Percentiles rank a stretch among this genome's conserved stretches.
Conservation (phyloP, 2,888 invertebrate genomes). For the Campoplex capitator region DNA sequence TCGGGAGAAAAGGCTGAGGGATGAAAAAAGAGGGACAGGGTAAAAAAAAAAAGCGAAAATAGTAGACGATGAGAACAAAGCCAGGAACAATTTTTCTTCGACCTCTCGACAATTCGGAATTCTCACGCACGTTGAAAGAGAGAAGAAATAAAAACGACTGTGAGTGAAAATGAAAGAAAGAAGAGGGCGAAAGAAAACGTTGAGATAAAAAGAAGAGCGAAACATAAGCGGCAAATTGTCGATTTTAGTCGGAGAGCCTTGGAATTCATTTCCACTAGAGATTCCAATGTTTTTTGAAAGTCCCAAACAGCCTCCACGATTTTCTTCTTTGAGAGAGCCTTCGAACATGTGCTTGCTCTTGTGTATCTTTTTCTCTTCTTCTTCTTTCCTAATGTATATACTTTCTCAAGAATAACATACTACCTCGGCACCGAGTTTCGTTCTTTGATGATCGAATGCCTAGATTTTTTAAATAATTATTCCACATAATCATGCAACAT, state of each 20-base stretch:
- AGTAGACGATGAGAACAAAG: conserved; percentile 54
- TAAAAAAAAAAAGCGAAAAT: conserved; percentile 23
- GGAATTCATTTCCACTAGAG: conserved; percentile 63
- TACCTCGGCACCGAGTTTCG: conserved; percentile 44
- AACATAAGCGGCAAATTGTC: conserved; percentile 61
- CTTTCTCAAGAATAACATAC: conserved; percentile 43
- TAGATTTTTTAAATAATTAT: conserved; percentile 1
- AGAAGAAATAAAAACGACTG: conserved; percentile 11
- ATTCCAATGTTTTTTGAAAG: conserved; percentile 66
- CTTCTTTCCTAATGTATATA: neutral
- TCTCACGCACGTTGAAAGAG: conserved; percentile 28
- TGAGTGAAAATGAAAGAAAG: conserved; percentile 1
- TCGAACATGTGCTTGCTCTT: conserved; percentile 43
- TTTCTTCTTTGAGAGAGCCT: conserved; percentile 21
- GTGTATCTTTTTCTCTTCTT: neutral
- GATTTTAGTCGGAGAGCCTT: conserved; percentile 52
- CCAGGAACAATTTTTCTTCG: conserved; percentile 64
- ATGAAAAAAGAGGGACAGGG: conserved; percentile 38
- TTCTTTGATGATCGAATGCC: conserved; percentile 21
- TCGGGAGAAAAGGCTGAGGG: conserved; percentile 29
- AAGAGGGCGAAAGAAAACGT: neutral
- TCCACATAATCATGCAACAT: neutral
- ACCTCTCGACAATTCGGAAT: conserved; percentile 50
- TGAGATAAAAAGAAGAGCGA: conserved; percentile 18
- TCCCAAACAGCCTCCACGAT: conserved; percentile 58